Base-by-base conservation (phyloP, 2,888 invertebrate genomes). In the Melieria picta region DNA sequence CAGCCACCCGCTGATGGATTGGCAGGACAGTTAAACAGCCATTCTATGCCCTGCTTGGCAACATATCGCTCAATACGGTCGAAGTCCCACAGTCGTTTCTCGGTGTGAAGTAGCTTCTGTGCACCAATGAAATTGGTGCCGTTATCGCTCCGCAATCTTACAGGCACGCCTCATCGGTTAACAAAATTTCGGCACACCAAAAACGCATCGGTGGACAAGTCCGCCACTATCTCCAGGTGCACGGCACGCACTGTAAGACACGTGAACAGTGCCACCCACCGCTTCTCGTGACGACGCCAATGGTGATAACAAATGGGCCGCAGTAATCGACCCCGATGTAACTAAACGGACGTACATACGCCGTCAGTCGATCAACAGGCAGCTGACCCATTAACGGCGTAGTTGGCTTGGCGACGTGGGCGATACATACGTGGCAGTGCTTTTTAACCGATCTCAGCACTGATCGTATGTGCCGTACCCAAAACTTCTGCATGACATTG, bases 301-400 rank as follows among this genome's bases (percentile, higher is more conserved):
- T 73, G 11, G 69, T 45, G 7, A 75, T 52, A 56, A 56, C 52
- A 60, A 73, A 70, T 71, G 46, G 30, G 3, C 77, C 76, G 43
- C 75, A 77, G 63, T 72, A 77, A 57, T 78, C 79, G 1, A 78
- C 43, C 0, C 77, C 78, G 6, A 75, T 76, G 48, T 78, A 58
- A 72, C 71, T 69, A 52, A 77, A 77, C 0, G 75, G 73, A 2
- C 71, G 72, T 3, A 75, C 57, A n/a, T 71, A 76, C 7, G 77
- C 75, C 7, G 70, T 74, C 7, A 75, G 10, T 5, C 75, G 69
- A 48, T 76, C 77, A 5, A 55, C 3, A 0, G 75, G 75, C 10
- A 77, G 42, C 57, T 75, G 77, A n/a, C 75, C 79, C 78, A 80
- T 79, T 5, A 72, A 48, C 1, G 78, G 79, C 5, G 46, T 55